phyloP scores from a whole-genome alignment of 1,140 invertebrate species.

The Solen grandis region DNA sequence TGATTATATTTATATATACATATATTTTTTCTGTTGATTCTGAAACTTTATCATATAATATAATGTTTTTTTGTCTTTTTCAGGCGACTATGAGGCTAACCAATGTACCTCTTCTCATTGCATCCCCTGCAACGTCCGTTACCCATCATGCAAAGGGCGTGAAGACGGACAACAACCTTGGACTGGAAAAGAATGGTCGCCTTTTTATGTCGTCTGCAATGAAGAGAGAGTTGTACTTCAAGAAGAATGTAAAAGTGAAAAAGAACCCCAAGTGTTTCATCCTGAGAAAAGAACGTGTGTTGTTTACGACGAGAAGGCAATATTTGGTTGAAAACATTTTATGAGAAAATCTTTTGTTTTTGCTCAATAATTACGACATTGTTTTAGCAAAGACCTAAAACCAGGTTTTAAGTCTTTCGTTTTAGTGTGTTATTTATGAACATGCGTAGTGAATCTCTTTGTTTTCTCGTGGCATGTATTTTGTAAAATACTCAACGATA shows the following conservation, averaged over 20 bases:
- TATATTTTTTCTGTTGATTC: background rate
- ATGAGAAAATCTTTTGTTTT: too few species aligned
- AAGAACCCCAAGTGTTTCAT: slow-evolving; percentile 30
- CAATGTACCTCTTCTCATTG: slow-evolving; percentile 52
- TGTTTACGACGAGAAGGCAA: slow-evolving; percentile 3
- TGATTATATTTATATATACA: background rate
- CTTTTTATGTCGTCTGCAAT: slow-evolving; percentile 52
- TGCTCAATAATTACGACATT: too few species aligned
- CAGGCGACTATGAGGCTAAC: slow-evolving; percentile 54
- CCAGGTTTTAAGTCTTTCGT: too few species aligned
- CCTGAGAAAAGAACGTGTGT: slow-evolving; percentile 18
- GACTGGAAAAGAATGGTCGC: slow-evolving; percentile 41
- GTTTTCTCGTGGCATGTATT: too few species aligned
- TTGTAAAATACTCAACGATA: too few species aligned
- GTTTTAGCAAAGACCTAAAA: too few species aligned
- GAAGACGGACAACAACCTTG: slow-evolving; percentile 51
- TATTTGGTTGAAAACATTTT: slow-evolving; percentile 5
- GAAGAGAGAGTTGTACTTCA: slow-evolving; percentile 44
- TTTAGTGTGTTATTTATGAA: too few species aligned
- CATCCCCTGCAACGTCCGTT: slow-evolving; percentile 54
- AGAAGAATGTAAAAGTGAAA: slow-evolving; percentile 40
- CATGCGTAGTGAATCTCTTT: too few species aligned
- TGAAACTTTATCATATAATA: background rate
- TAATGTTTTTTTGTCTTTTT: background rate
- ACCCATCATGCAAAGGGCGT: slow-evolving; percentile 51